Evolutionary conservation across 2,888 invertebrate species (phyloP).

Genomic region (Mechanitis messenoides): DNA sequence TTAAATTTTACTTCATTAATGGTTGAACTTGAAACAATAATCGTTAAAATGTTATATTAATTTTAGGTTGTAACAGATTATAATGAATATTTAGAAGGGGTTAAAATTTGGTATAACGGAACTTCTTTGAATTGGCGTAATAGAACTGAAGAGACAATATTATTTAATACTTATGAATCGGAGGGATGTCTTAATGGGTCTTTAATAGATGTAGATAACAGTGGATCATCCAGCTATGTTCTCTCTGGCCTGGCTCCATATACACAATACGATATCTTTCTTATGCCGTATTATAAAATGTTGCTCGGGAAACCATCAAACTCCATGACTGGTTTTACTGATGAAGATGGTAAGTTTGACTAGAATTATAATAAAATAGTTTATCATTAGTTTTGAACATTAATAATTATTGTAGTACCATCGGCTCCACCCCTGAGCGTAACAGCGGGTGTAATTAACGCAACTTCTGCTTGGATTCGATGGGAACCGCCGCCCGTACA

Average conservation of each 20-base stretch:
- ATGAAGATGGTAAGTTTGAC: slow-evolving; percentile 83
- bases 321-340: slow-evolving; percentile 88
- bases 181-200: slow-evolving; percentile 77
- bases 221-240: slow-evolving; percentile 83
- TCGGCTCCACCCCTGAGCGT: slow-evolving; percentile 87
- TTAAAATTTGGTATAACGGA: slow-evolving; percentile 79
- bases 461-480: slow-evolving; percentile 86
- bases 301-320: slow-evolving; percentile 95
- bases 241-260: slow-evolving; percentile 87
- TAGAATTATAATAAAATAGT: slow-evolving; percentile 5
- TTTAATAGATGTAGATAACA: slow-evolving; percentile 81
- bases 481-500: slow-evolving; percentile 88
- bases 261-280: slow-evolving; percentile 93
- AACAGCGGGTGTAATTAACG: slow-evolving; percentile 86
- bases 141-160: slow-evolving; percentile 51
- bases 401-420: slow-evolving; percentile 73
- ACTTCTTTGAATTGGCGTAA: slow-evolving; percentile 69
- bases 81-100: slow-evolving; percentile 80
- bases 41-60: slow-evolving; percentile 6
- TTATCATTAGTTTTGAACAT: slow-evolving; percentile 5
- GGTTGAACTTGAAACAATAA: neutral
- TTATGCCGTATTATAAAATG: slow-evolving; percentile 91
- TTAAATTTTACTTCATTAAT: neutral
- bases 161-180: slow-evolving; percentile 48
- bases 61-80: slow-evolving; percentile 72